These are phyloP conservation scores for Poecile atricapillus DNA, from an alignment of 2,113 vertebrate species.

Conservation along the genomic window DNA sequence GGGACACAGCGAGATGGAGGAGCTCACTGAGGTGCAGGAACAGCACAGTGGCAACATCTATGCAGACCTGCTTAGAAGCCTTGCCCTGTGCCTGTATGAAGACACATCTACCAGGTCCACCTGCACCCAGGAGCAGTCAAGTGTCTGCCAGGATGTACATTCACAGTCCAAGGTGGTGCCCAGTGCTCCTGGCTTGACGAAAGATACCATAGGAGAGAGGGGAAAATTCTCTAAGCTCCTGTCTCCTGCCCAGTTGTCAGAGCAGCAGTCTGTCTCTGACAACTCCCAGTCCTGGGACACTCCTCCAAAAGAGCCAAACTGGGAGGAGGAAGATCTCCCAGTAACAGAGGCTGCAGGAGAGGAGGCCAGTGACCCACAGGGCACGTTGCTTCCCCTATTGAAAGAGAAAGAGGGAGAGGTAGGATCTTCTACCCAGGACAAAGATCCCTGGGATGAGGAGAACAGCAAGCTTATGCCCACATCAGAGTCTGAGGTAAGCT, in stretches of 20 bases:
- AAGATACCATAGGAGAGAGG: accelerated
- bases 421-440: background rate
- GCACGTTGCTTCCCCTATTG: accelerated
- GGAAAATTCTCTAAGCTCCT: background rate
- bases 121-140: accelerated
- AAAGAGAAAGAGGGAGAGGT: background rate
- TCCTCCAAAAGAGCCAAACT: background rate
- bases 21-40: background rate
- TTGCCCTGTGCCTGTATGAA: accelerated
- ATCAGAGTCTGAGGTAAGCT: background rate
- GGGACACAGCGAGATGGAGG: accelerated
- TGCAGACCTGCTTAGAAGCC: accelerated
- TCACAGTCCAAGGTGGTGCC: background rate
- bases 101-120: accelerated
- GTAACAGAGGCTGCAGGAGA: background rate
- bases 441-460: accelerated
- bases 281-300: background rate
- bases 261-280: background rate
- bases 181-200: accelerated
- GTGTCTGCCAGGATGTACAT: accelerated
- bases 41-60: accelerated
- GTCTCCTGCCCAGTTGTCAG: accelerated
- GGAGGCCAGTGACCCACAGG: accelerated
- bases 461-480: accelerated
- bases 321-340: background rate